Evolutionary conservation across 1,140 invertebrate genomes (phyloP), one percentile per base, ranked within the genome.

Genomic region (Drosophila kikkawai): DNA sequence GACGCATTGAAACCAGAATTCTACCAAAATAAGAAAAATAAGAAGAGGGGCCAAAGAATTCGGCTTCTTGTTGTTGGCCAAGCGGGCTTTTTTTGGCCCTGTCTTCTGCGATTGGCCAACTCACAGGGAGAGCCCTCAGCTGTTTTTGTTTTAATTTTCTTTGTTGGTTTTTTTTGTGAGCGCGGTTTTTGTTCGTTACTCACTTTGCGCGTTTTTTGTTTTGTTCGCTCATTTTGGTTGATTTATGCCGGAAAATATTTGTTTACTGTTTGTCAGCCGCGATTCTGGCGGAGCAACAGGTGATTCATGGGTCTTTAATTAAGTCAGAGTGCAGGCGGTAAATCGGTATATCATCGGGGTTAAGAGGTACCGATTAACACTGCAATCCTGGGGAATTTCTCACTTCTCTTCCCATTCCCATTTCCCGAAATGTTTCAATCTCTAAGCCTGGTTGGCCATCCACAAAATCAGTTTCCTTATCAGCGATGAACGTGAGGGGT

Each of bases 161-260:
- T 75, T 45, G 67, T 37, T 26, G 13, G 12, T 42, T 70, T 79
- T 79, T 74, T 59, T 48, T 48, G 47, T n/a, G 47, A 48, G 22
- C 17, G 45, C 45, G 26, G 22, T 59, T 80, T 66, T 69, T 77
- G 55, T 73, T 80, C 58, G 74, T 47, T 42, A 69, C 66, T 73
- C 63, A 58, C 37, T 70, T 74, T 59, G 37, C 63, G 48, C 51
- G 53, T 45, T 88, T 86, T 88, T 88, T 90, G 84, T 88, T 90
- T 79, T 86, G 79, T 79, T 90, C 77, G 76, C 59, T 66, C 59
- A 39, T 44, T 77, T 85, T 85, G 77, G 51, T 80, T 90, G 85
- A 90, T 85, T 90, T 90, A 90, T 90, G 64, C 70, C 56, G 79
- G 83, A 79, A 86, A 86, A 86, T 90, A 75, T 82, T 85, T 78